Percentiles rank a stretch among this genome's conserved stretches.
phyloP scores from a whole-genome alignment of 2,797 vertebrate species.

The Morus bassanus region DNA sequence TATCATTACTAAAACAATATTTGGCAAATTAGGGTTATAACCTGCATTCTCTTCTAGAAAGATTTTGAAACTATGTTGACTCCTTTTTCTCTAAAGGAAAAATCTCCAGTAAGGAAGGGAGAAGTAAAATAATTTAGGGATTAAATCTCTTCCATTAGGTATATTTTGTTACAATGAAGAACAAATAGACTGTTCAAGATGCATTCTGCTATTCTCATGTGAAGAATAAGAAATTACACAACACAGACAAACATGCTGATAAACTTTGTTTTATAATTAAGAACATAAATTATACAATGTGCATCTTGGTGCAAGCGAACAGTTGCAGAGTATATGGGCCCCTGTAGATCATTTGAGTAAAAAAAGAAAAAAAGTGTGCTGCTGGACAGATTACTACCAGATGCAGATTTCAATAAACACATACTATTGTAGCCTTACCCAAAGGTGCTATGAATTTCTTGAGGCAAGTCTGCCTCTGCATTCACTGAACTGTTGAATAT shows the following conservation, averaged over 20 bases:
- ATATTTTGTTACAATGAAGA: not conserved
- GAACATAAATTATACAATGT: constrained; percentile 54
- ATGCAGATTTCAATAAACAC: constrained; percentile 76
- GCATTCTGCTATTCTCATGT: constrained; percentile 19
- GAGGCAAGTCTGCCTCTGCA: constrained; percentile 42
- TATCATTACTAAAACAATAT: not conserved
- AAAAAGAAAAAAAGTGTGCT: constrained; percentile 55
- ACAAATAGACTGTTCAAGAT: not conserved
- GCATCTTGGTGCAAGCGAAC: constrained; percentile 48
- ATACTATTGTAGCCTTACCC: constrained; percentile 43
- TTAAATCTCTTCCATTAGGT: constrained; percentile 14
- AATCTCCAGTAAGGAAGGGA: not conserved
- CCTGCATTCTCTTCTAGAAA: not conserved
- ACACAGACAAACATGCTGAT: constrained; percentile 44
- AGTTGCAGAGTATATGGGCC: constrained; percentile 58
- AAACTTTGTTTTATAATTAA: constrained; percentile 68
- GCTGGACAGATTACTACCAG: constrained; percentile 75
- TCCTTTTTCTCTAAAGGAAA: not conserved
- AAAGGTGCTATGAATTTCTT: constrained; percentile 66
- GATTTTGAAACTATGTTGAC: not conserved
- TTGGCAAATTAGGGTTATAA: not conserved
- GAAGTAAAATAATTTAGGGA: not conserved
- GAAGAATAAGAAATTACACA: constrained; percentile 42
- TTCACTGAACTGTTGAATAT: not conserved
- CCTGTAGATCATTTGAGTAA: constrained; percentile 59